These are phyloP conservation scores for Ellobius talpinus DNA, from an alignment of 2,113 vertebrate genomes.

Conservation along the genomic window DNA sequence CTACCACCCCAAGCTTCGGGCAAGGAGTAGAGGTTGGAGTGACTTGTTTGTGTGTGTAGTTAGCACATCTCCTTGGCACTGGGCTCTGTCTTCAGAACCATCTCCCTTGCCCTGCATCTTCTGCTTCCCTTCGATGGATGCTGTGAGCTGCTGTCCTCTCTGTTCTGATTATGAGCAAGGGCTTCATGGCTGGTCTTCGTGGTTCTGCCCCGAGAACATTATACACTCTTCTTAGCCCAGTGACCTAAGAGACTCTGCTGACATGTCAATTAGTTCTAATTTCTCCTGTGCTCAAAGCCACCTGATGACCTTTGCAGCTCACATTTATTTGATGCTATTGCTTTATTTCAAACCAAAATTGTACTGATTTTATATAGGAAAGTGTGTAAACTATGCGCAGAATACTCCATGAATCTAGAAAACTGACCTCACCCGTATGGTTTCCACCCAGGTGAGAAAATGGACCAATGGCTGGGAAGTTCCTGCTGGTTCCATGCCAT, in stretches of 20 bases:
- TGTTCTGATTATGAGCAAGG: neutral
- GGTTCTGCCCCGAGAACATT: neutral
- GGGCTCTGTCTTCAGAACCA: neutral
- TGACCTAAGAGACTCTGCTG: neutral
- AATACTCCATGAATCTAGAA: neutral
- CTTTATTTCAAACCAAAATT: neutral
- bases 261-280: neutral
- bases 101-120: neutral
- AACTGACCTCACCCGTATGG: neutral
- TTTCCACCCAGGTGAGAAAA: neutral
- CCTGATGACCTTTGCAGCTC: neutral
- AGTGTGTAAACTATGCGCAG: neutral
- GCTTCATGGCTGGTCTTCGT: neutral
- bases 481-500: neutral
- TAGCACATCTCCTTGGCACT: neutral
- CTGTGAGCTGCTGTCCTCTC: neutral
- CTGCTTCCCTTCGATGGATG: neutral
- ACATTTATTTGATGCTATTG: neutral
- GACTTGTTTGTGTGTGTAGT: neutral
- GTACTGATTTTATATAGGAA: neutral
- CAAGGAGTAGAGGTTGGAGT: neutral
- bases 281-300: neutral
- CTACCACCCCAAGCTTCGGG: too few relatives aligned
- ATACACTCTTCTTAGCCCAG: neutral
- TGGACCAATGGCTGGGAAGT: neutral